Evolutionary conservation across 1,140 invertebrate species (phyloP).

Genomic region (Fopius arisanus): DNA sequence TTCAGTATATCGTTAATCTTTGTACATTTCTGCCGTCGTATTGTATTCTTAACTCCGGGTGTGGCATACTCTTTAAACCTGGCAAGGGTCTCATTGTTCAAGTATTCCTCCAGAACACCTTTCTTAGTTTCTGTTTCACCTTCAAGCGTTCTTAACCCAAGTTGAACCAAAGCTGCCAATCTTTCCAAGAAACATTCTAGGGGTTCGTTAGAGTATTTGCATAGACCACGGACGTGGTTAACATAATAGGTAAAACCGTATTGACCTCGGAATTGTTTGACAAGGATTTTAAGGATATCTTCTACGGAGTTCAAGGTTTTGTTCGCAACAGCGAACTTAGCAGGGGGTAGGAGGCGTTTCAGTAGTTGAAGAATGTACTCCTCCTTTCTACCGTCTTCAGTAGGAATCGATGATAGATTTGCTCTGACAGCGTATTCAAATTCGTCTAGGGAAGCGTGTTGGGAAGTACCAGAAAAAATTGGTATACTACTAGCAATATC

Average conservation of each 20-base stretch:
- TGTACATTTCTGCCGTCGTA: not conserved
- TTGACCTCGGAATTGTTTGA: not conserved
- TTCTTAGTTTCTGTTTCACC: not conserved
- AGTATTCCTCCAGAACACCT: not conserved
- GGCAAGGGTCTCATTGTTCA: not conserved
- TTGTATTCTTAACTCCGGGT: not conserved
- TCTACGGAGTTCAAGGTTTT: not conserved
- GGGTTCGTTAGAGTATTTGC: not conserved
- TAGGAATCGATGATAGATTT: not conserved
- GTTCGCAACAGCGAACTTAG: not conserved
- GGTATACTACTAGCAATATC: too few species aligned
- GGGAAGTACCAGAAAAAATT: too few species aligned
- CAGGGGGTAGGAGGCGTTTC: not conserved
- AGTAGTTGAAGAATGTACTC: not conserved
- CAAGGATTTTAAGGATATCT: not conserved
- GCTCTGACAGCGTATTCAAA: not conserved
- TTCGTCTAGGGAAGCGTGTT: not conserved
- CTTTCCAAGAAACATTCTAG: not conserved
- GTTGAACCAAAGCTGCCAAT: not conserved
- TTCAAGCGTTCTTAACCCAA: not conserved
- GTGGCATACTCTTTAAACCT: not conserved
- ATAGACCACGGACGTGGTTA: not conserved
- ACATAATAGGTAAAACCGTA: not conserved
- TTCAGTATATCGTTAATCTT: not conserved
- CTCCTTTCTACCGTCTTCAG: not conserved